Percentiles rank a stretch among this genome's conserved stretches.
phyloP scores from a whole-genome alignment of 2,888 invertebrate genomes.

The Galeruca laticollis region DNA sequence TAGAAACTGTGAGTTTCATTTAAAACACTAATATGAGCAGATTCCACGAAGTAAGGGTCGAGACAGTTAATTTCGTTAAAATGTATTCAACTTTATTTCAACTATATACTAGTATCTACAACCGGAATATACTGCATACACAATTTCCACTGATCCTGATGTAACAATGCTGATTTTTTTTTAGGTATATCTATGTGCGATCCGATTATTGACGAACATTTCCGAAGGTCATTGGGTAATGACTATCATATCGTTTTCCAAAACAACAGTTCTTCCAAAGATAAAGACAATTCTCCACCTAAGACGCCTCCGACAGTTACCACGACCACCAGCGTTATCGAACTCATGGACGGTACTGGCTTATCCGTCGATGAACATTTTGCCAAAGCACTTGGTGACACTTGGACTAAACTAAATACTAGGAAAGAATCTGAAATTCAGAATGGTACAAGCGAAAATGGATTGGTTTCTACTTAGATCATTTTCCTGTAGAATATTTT shows the following conservation, averaged over 20 bases:
- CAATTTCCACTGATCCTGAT: too few species aligned
- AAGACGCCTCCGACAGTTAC: constrained; percentile 43
- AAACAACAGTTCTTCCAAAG: constrained; percentile 67
- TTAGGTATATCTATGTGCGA: constrained; percentile 84
- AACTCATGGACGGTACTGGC: constrained; percentile 73
- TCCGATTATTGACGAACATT: constrained; percentile 95
- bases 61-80: too few species aligned
- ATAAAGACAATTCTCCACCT: constrained; percentile 49
- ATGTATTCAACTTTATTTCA: too few species aligned
- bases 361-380: constrained; percentile 91
- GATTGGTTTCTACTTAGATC: constrained; percentile 60
- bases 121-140: too few species aligned
- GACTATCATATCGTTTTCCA: constrained; percentile 80
- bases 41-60: too few species aligned
- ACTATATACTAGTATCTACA: too few species aligned
- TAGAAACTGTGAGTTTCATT: too few species aligned
- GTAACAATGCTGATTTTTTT: too few species aligned
- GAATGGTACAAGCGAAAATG: constrained; percentile 58
- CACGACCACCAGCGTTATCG: constrained; percentile 59
- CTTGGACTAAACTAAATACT: constrained; percentile 81
- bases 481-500: too few species aligned
- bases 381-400: constrained; percentile 88
- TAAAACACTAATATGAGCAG: too few species aligned
- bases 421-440: constrained; percentile 71
- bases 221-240: constrained; percentile 89